Conservation (phyloP, 2,888 invertebrate species). For the Cosmopolites sordidus region DNA sequence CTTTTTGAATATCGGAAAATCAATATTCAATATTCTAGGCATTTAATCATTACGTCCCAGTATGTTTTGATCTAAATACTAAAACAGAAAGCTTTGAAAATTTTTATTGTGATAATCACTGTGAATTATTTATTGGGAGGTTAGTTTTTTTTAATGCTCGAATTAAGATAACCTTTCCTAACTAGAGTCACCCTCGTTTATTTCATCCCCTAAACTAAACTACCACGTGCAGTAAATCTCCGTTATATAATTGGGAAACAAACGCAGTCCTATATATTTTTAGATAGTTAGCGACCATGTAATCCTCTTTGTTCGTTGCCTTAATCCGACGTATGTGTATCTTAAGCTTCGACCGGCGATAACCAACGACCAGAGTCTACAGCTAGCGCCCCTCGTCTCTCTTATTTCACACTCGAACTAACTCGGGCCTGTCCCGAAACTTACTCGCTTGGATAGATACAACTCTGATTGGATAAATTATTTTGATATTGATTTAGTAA, state of each 20-base stretch:
- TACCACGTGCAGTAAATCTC: conserved; percentile 10
- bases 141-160: too few relatives aligned
- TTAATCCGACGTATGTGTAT: conserved; percentile 23
- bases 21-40: too few relatives aligned
- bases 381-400: conserved; percentile 10
- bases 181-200: too few relatives aligned
- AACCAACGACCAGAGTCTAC: conserved; percentile 16
- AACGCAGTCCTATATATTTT: conserved; percentile 31
- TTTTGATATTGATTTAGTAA: conserved; percentile 15
- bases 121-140: too few relatives aligned
- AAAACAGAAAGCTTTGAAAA: too few relatives aligned
- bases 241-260: conserved; percentile 24
- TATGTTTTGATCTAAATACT: too few relatives aligned
- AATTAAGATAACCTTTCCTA: too few relatives aligned
- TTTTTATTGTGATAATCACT: too few relatives aligned
- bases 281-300: conserved; percentile 39
- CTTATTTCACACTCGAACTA: conserved; percentile 24
- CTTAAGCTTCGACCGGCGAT: conserved; percentile 21
- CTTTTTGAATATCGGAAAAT: too few relatives aligned
- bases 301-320: conserved; percentile 32
- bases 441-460: conserved; percentile 3
- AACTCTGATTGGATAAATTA: conserved; percentile 20
- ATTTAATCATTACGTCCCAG: too few relatives aligned
- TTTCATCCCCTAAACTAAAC: too few relatives aligned
- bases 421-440: background rate